A percentile compares a stretch with the other conserved stretches of the same genome.
Evolutionary conservation across 92 coral and sea anemone species (phyloP).

Genomic region (Plumapathes pennacea): DNA sequence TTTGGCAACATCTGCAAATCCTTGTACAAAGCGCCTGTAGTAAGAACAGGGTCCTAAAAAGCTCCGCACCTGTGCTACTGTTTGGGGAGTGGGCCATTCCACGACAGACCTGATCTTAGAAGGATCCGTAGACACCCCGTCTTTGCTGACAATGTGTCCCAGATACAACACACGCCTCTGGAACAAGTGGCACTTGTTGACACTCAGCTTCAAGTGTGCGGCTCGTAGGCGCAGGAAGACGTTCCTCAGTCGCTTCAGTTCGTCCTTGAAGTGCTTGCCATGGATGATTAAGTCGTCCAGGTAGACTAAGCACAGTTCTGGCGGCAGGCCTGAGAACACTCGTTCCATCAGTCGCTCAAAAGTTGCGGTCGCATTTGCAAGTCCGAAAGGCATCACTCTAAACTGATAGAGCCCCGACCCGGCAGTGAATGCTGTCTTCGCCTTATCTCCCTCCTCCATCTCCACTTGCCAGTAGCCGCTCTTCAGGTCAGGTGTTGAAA

Average conservation of each 20-base stretch:
- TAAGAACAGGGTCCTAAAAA: conserved; percentile 17
- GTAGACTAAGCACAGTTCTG: conserved; percentile 17
- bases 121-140: conserved; percentile 22
- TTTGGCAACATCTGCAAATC: conserved; percentile 14
- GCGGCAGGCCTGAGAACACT: conserved; percentile 11
- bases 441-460: neutral
- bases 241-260: neutral
- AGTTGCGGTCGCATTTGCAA: conserved; percentile 22
- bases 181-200: conserved; percentile 14
- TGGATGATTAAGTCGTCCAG: conserved; percentile 18
- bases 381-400: conserved; percentile 15
- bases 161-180: conserved; percentile 9
- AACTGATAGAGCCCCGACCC: conserved; percentile 16
- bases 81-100: conserved; percentile 4
- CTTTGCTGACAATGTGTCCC: conserved; percentile 15
- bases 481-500: conserved; percentile 9
- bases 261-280: conserved; percentile 8
- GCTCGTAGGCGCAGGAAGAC: neutral
- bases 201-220: conserved; percentile 11
- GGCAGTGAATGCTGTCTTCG: conserved; percentile 15
- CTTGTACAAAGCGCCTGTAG: conserved; percentile 7
- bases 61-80: neutral
- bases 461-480: conserved; percentile 24
- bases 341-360: conserved; percentile 24
- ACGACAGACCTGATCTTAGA: conserved; percentile 1